Base-by-base conservation (phyloP, 2,797 vertebrate genomes). In the Apogon talboti region DNA sequence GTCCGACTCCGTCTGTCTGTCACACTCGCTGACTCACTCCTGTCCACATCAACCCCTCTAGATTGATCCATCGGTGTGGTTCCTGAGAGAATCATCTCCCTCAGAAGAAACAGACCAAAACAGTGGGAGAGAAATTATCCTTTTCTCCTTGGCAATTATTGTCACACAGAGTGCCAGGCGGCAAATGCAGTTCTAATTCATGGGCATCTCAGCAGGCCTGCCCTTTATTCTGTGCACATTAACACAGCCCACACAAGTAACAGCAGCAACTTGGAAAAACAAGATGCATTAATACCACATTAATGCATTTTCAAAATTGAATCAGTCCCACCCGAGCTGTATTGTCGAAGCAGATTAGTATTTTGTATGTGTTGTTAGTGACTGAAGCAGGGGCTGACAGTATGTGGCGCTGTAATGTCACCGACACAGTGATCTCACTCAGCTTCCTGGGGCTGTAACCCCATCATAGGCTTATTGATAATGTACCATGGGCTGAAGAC, bases 111-210 rank as follows among this genome's bases (percentile, higher is more conserved):
- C n/a, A 24, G 15, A 46, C 35, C 16, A 41, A 70, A 66, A 61
- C 59, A 62, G 74, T 35, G 14, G 40, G 63, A 54, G 59, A 70
- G 47, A 79, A 46, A 69, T 67, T 43, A 24, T 59, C 37, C 49
- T 82, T 84, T 81, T 76, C 71, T 80, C 59, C 63, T 30, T 35
- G 28, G 63, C 63, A 83, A 73, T 88, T 82, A 82, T 81, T 53
- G 53, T 74, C 71, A 62, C 66, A 30, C 65, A 65, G 58, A 79
- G 79, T 76, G 56, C 53, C 15, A 18, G 49, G 52, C 69, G 51
- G 55, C 78, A 78, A 72, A 65, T 67, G 63, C 62, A 44, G 24
- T 38, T 66, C 18, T 70, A 66, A 78, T 74, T 83, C 58, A 56
- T 6, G n/a, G 5, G 63, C 56, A 45, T 70, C 79, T 77, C 79